Conservation (phyloP, 92 coral and sea anemone species). For the Phenganax subtilis region DNA sequence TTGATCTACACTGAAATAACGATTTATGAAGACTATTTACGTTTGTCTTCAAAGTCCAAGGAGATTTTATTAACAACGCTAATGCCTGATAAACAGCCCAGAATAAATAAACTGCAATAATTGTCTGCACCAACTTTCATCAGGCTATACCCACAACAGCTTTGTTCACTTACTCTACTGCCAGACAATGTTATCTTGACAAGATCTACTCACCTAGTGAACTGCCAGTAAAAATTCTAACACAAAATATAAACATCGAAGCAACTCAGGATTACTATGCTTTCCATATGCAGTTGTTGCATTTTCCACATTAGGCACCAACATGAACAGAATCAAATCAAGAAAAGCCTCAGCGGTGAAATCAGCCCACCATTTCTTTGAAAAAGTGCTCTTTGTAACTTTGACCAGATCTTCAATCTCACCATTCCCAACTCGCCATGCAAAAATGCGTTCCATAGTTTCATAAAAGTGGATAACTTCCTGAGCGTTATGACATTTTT, state of each 20-base stretch:
- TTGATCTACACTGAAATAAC: too few species aligned
- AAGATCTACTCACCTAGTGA: neutral
- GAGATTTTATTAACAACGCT: too few species aligned
- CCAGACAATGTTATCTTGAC: neutral
- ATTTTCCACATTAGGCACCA: constrained; percentile 49
- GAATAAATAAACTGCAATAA: too few species aligned
- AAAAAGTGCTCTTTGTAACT: constrained; percentile 71
- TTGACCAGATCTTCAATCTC: constrained; percentile 89
- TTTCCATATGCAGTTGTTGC: constrained; percentile 15
- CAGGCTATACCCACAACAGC: too few species aligned
- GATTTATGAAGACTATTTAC: too few species aligned
- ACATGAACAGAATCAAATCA: constrained; percentile 53
- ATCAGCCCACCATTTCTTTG: constrained; percentile 90
- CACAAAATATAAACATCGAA: constrained; percentile 70
- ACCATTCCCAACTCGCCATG: constrained; percentile 79
- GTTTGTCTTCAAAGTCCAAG: too few species aligned
- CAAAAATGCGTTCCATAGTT: constrained; percentile 59
- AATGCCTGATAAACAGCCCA: too few species aligned
- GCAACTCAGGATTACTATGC: constrained; percentile 68
- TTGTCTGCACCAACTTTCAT: too few species aligned
- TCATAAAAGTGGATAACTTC: constrained; percentile 81
- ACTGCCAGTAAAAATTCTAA: constrained; percentile 56
- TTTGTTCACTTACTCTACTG: too few species aligned
- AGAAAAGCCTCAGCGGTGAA: constrained; percentile 60
- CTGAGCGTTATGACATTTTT: constrained; percentile 57